Evolutionary conservation across 2,113 vertebrate species (phyloP).

Genomic region (Cervus canadensis): DNA sequence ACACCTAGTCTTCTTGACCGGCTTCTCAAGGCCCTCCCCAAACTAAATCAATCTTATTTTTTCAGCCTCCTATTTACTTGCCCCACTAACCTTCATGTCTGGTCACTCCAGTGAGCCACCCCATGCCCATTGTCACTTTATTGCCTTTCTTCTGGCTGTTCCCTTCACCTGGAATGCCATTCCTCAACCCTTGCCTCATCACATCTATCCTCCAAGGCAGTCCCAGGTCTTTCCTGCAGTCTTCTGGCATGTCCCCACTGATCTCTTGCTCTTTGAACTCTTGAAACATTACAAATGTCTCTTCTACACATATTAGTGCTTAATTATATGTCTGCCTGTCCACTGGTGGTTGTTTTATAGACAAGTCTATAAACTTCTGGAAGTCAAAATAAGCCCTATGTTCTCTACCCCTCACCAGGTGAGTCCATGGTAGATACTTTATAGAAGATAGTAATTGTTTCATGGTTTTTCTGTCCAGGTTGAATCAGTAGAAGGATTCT

Average conservation of each 20-base stretch:
- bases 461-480: neutral
- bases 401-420: neutral
- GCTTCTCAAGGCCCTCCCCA: neutral
- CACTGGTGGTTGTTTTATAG: conserved; percentile 50
- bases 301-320: neutral
- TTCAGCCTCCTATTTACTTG: neutral
- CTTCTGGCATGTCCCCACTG: neutral
- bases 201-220: neutral
- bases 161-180: neutral
- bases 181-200: neutral
- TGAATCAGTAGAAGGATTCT: neutral
- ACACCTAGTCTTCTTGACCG: neutral
- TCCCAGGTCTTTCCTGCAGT: neutral
- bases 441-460: neutral
- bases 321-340: conserved; percentile 63
- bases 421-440: neutral
- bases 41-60: neutral
- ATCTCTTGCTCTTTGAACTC: conserved; percentile 62
- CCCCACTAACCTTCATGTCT: neutral
- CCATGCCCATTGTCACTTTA: neutral
- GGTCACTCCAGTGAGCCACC: neutral
- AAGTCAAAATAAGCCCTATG: conserved; percentile 18
- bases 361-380: conserved; percentile 36
- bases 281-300: conserved; percentile 25
- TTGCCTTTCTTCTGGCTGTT: neutral